These are phyloP conservation scores for Epirrhoe tristata DNA, from an alignment of 2,888 invertebrate species.

Conservation along the genomic window DNA sequence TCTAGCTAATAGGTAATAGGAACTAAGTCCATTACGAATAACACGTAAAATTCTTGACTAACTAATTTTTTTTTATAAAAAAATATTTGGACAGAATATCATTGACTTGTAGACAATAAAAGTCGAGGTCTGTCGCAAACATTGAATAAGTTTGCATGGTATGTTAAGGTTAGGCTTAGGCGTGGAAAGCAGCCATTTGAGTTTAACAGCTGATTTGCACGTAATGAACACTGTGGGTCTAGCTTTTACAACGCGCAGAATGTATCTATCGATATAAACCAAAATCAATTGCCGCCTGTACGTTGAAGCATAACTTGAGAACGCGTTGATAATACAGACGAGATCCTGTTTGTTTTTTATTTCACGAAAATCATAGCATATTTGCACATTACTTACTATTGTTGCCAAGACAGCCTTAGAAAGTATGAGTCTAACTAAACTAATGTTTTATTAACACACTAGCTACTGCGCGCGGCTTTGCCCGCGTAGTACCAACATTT, in stretches of 20 bases:
- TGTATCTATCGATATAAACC: background rate
- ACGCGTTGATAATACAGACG: too few relatives aligned
- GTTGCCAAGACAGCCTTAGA: background rate
- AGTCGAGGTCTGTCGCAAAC: conserved; percentile 9
- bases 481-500: too few relatives aligned
- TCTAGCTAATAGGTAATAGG: too few relatives aligned
- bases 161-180: conserved; percentile 44
- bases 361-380: too few relatives aligned
- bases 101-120: conserved; percentile 6
- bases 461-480: too few relatives aligned
- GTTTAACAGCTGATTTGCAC: conserved; percentile 51
- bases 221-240: conserved; percentile 43
- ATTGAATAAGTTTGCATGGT: conserved; percentile 43
- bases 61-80: conserved; percentile 4
- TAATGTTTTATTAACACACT: conserved; percentile 25
- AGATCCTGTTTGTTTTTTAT: too few relatives aligned
- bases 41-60: background rate
- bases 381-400: too few relatives aligned
- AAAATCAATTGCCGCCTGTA: background rate
- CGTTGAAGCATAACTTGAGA: too few relatives aligned
- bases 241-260: background rate
- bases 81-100: conserved; percentile 3
- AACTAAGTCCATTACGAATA: too few relatives aligned
- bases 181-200: conserved; percentile 52
- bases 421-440: conserved; percentile 6